Percentiles rank a stretch among this genome's conserved stretches.
These are phyloP conservation scores for Erythrocercus mccallii DNA, from an alignment of 2,113 vertebrate genomes.

Conservation along the genomic window DNA sequence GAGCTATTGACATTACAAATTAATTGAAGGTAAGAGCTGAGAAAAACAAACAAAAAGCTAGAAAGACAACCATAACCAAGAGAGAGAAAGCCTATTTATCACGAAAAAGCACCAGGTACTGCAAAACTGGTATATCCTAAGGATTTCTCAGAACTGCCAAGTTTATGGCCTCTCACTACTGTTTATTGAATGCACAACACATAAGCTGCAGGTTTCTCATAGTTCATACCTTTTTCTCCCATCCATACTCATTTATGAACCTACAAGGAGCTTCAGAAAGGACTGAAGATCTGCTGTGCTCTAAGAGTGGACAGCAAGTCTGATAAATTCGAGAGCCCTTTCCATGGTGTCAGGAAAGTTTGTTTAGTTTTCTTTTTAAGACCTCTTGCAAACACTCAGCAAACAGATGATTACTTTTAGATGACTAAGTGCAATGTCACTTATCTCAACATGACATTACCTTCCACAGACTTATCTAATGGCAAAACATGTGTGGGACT, in stretches of 20 bases:
- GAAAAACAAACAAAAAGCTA: not conserved
- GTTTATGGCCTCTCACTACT: not conserved
- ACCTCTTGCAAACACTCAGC: not conserved
- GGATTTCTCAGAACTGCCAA: not conserved
- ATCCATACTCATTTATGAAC: not conserved
- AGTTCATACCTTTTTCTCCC: not conserved
- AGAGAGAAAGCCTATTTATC: not conserved
- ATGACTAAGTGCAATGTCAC: not conserved
- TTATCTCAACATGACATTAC: not conserved
- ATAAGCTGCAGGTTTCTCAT: not conserved
- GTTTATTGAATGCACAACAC: not conserved
- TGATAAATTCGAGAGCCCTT: not conserved
- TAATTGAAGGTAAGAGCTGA: not conserved
- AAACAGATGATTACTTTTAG: not conserved
- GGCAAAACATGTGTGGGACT: not conserved
- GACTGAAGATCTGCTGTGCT: not conserved
- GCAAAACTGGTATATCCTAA: not conserved
- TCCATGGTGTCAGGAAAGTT: not conserved
- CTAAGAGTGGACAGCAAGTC: not conserved
- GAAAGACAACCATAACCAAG: not conserved
- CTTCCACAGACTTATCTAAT: conserved; percentile 4
- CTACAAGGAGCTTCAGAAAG: not conserved
- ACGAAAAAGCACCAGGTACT: not conserved
- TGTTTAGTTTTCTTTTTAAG: not conserved
- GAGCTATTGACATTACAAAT: not conserved